These are phyloP conservation scores for Ondatra zibethicus DNA, from an alignment of 2,113 vertebrate species.

Conservation along the genomic window DNA sequence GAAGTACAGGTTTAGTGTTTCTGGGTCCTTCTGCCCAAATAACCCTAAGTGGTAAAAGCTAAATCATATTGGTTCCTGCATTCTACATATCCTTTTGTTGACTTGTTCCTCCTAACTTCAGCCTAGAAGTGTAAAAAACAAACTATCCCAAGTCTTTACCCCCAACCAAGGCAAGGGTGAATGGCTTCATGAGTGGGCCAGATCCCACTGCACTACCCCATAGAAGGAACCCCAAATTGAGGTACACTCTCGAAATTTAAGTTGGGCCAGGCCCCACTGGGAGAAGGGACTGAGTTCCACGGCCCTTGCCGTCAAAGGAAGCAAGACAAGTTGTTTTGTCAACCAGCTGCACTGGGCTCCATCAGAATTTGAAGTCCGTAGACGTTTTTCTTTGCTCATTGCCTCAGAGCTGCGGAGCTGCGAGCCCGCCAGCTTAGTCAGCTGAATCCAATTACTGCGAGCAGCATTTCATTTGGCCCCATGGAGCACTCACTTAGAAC, in stretches of 20 bases:
- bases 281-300: conserved; percentile 30
- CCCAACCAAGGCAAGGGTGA: not conserved
- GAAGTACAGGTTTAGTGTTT: conserved; percentile 61
- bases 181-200: not conserved
- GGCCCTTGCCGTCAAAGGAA: conserved; percentile 31
- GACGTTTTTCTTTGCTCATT: conserved; percentile 88
- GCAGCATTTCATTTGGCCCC: conserved; percentile 91
- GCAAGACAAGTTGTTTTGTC: conserved; percentile 75
- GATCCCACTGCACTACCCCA: not conserved
- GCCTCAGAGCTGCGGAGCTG: conserved; percentile 90
- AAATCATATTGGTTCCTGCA: conserved; percentile 45
- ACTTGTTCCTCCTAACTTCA: not conserved
- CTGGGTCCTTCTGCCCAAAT: conserved; percentile 42
- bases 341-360: conserved; percentile 77
- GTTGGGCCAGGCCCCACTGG: not conserved
- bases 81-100: conserved; percentile 65
- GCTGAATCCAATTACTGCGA: conserved; percentile 91
- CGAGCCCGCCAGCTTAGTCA: conserved; percentile 89
- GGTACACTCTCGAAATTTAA: not conserved
- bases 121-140: conserved; percentile 5
- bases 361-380: conserved; percentile 84
- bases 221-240: conserved; percentile 17
- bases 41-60: conserved; percentile 16
- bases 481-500: conserved; percentile 88
- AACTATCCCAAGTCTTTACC: conserved; percentile 9